A percentile compares a stretch with the other conserved stretches of the same genome.
phyloP scores from a whole-genome alignment of 1,140 invertebrate species.

The Bombus sylvicola region DNA sequence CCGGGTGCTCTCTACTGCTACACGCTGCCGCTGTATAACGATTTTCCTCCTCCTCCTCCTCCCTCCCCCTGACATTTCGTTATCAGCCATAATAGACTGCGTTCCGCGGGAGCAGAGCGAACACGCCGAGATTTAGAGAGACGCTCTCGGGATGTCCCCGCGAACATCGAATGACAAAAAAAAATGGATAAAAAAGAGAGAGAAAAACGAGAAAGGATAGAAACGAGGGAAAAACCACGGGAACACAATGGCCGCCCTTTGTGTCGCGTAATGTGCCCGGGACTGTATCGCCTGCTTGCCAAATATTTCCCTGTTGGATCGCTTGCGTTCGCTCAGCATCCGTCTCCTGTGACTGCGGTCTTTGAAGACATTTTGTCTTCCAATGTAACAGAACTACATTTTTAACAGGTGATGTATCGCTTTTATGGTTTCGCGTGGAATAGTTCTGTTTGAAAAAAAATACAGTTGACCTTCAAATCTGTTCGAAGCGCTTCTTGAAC shows the following conservation, averaged over 20 bases:
- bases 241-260: neutral
- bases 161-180: constrained; percentile 11
- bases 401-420: neutral
- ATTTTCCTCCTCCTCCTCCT: neutral
- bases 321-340: too few species aligned
- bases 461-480: too few species aligned
- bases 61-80: constrained; percentile 20
- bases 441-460: too few species aligned
- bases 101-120: constrained; percentile 2
- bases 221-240: neutral
- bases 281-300: neutral
- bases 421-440: too few species aligned
- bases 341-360: neutral
- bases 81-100: constrained; percentile 52
- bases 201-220: neutral
- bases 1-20: neutral
- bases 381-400: neutral
- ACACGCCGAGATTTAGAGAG: constrained; percentile 26
- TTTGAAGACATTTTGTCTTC: neutral
- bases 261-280: neutral
- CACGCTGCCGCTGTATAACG: constrained; percentile 17
- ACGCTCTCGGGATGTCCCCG: constrained; percentile 1
- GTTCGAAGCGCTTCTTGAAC: too few species aligned
- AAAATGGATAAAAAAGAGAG: neutral
- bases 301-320: constrained; percentile 11